A percentile compares a stretch with the other conserved stretches of the same genome.
Evolutionary conservation across 2,113 vertebrate species (phyloP).

Genomic region (Meles meles): DNA sequence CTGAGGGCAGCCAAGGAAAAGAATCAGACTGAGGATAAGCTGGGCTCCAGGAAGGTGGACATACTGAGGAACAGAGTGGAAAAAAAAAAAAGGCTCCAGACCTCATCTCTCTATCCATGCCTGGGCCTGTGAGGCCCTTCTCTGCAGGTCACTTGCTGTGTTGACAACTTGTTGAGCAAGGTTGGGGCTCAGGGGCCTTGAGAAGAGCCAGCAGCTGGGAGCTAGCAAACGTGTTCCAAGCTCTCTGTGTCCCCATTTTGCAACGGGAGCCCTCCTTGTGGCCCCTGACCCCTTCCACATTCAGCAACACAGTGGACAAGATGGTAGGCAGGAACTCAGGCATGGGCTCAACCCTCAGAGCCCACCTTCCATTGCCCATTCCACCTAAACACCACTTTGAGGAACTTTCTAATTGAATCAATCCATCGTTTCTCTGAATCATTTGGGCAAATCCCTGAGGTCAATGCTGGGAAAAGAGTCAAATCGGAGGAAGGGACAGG

Average conservation of each 20-base stretch:
- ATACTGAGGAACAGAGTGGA: neutral
- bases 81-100: neutral
- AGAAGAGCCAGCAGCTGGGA: neutral
- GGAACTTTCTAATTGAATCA: constrained; percentile 26
- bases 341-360: neutral
- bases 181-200: neutral
- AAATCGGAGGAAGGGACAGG: neutral
- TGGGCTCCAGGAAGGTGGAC: neutral
- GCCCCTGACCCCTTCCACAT: neutral
- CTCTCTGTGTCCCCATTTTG: neutral
- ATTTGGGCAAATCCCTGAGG: neutral
- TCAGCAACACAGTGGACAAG: neutral
- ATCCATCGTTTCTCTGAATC: neutral
- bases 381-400: neutral
- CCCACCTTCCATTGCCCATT: neutral
- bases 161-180: neutral
- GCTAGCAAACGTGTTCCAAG: neutral
- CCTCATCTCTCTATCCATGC: neutral
- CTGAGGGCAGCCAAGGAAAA: neutral
- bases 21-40: neutral
- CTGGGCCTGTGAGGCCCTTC: neutral
- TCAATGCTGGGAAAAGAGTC: constrained; percentile 30
- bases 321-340: neutral
- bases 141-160: neutral
- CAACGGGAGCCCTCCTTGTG: neutral